Percentiles rank a stretch among this genome's conserved stretches.
Evolutionary conservation across 2,113 vertebrate species (phyloP).

Genomic region (Urocolius indicus): DNA sequence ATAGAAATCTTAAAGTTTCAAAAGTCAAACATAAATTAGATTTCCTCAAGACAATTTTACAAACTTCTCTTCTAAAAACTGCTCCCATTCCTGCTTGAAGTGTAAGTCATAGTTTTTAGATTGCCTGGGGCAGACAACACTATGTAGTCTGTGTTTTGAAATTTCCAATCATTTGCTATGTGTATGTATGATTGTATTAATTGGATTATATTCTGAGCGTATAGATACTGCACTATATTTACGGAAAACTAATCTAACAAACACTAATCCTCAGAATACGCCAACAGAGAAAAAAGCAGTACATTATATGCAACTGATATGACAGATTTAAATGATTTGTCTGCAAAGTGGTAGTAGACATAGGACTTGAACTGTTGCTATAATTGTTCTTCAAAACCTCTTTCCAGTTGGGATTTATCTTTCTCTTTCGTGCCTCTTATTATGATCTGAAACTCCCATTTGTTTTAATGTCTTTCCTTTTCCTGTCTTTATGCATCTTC

Average conservation of each 20-base stretch:
- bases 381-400: neutral
- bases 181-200: slow-evolving; percentile 18
- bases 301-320: neutral
- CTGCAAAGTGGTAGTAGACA: neutral
- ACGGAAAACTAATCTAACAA: neutral
- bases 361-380: neutral
- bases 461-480: slow-evolving; percentile 11
- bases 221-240: neutral
- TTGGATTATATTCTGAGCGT: neutral
- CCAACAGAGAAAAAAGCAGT: neutral
- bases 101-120: neutral
- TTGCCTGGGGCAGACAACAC: neutral
- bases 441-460: neutral
- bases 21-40: neutral
- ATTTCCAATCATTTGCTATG: neutral
- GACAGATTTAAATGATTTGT: neutral
- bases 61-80: neutral
- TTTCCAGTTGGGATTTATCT: neutral
- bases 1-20: neutral
- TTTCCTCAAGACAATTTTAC: neutral
- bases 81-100: neutral
- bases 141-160: neutral
- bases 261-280: neutral
- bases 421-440: neutral
- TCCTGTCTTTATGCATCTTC: neutral